Evolutionary conservation across 2,888 invertebrate species (phyloP), one percentile per base, ranked within the genome.

Genomic region (Steinernema hermaphroditum): DNA sequence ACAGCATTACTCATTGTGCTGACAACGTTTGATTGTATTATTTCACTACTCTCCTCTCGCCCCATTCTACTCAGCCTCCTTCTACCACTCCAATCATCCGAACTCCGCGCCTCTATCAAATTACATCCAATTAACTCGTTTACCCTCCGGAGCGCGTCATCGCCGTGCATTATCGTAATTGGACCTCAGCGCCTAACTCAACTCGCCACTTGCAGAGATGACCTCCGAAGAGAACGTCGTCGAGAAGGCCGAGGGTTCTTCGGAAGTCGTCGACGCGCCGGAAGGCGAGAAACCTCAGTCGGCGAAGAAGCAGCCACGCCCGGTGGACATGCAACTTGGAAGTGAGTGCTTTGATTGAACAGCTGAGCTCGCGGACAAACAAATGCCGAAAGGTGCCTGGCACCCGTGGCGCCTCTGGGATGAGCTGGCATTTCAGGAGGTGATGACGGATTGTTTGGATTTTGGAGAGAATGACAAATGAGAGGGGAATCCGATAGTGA

Each of bases 261-360:
- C 54, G 6, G 12, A 24, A 8, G 24, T 6, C 2, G 27, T 19
- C 46, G 8, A 46, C 8, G n/a, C 6, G 46, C n/a, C 16, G 6
- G 46, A 46, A 16, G 46, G 8, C 16, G n/a, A 46, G 46, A 37
- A 4, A 12, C n/a, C n/a, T n/a, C n/a, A n/a, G n/a, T n/a, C 46
- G 46, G 4, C 46, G n/a, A 54, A 54, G 27, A 12, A 14, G 54
- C 22, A 2, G 6, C 4, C 27, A 24, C 54, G 54, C 22, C 54
- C 54, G 24, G 54, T 54, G 6, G 85, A 85, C 77, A 85, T 85
- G 85, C 85, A 86, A 74, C 74, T 85, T 57, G 85, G 85, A 74
- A 80, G 85, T 85, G 68, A 78, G 85, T 78, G 37, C 70, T 54
- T 70, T 68, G 8, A 9, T 46, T 46, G 37, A 12, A 12, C 37